Evolutionary conservation across 1,140 invertebrate species (phyloP), one percentile per base, ranked within the genome.

Genomic region (Condylostylus longicornis): DNA sequence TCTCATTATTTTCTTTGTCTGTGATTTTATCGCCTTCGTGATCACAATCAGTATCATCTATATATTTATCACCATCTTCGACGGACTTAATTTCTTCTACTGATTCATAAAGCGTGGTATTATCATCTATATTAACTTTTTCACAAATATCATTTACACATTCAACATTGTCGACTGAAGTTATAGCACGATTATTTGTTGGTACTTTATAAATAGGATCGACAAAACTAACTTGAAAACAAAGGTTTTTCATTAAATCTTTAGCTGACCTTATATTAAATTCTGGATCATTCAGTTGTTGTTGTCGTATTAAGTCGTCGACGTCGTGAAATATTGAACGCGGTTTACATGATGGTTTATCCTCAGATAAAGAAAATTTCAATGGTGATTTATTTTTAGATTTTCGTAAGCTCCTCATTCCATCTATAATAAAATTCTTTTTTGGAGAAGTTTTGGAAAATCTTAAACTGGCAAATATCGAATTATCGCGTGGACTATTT

Each of bases 131-230:
- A 23, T 43, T 42, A 31, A 48, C 47, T 40, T 49, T 51, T 5
- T 47, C 44, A 17, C 41, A 6, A 44, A 41, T 45, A 18, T 13
- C 13, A 3, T 19, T n/a, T n/a, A n/a, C 12, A 17, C n/a, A 4
- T 29, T 28, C 23, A 27, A 8, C 32, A 14, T 28, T 28, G 8
- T 32, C 34, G 3, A 38, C 14, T 4, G 32, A 10, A 8, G 52
- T 42, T n/a, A 64, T 60, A 10, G 65, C 59, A 27, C 54, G 58
- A 42, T 69, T 69, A 41, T 66, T 69, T 4, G 54, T 64, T 0
- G 69, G 69, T 15, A 70, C 65, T 50, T 71, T 69, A 40, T 72
- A 71, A 12, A 67, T n/a, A 12, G 48, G 46, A 2, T 44, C 45
- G 14, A 23, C 7, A 18, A 40, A 40, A 22, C 40, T 32, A 5